phyloP scores from a whole-genome alignment of 2,797 vertebrate genomes.

The Pygocentrus nattereri region DNA sequence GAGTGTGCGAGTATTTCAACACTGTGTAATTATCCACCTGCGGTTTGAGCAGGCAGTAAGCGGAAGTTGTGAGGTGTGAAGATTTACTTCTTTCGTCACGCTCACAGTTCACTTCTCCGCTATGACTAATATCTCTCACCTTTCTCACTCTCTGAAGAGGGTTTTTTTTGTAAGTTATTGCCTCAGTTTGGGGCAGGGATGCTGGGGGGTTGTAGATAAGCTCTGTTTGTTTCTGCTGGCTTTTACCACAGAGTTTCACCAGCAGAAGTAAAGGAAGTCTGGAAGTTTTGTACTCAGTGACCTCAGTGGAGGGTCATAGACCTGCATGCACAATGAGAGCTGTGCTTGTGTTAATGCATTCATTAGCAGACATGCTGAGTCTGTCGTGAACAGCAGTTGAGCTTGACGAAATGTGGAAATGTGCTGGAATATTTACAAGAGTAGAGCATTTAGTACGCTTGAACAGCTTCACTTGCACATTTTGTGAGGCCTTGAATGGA shows the following conservation, averaged over 20 bases:
- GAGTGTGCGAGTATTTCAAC: background rate
- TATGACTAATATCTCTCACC: background rate
- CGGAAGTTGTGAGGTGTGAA: constrained; percentile 15
- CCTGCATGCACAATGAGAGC: background rate
- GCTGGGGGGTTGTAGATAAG: background rate
- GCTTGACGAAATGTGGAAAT: too few relatives aligned
- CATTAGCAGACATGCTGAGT: too few relatives aligned
- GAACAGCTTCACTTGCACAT: too few relatives aligned
- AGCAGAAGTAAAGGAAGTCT: background rate
- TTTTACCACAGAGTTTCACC: constrained; percentile 20
- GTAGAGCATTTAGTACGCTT: too few relatives aligned
- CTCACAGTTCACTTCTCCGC: background rate
- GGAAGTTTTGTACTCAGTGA: constrained; percentile 9
- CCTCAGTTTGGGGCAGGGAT: background rate
- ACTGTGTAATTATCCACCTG: background rate
- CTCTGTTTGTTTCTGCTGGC: background rate
- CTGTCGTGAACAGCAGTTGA: background rate
- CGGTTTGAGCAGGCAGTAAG: background rate
- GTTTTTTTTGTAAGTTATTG: background rate
- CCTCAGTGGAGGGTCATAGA: background rate
- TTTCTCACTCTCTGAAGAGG: background rate
- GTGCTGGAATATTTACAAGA: too few relatives aligned
- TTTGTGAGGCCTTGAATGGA: too few relatives aligned
- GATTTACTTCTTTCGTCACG: constrained; percentile 6
- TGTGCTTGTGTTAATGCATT: background rate